Evolutionary conservation across 2,888 invertebrate genomes (phyloP).

Genomic region (Diarsia mendica): DNA sequence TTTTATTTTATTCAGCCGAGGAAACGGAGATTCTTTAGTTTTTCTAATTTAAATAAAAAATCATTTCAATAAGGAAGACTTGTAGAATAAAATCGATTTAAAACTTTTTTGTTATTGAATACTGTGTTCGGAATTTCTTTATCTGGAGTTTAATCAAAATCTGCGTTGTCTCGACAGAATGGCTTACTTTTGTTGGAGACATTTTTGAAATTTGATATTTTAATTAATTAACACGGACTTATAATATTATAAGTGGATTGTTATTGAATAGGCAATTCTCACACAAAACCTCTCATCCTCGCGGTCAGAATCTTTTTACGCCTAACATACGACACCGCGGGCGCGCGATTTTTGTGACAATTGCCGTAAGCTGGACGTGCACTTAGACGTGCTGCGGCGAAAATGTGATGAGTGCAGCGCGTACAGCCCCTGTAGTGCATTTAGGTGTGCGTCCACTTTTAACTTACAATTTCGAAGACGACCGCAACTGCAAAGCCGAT

Average conservation of each 20-base stretch:
- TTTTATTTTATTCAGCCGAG: slow-evolving; percentile 70
- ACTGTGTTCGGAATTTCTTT: slow-evolving; percentile 39
- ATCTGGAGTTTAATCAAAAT: slow-evolving; percentile 42
- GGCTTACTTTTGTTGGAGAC: not conserved
- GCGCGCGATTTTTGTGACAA: too few relatives aligned
- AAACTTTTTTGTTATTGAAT: slow-evolving; percentile 55
- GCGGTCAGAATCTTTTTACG: not conserved
- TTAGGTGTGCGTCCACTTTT: not conserved
- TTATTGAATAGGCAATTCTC: not conserved
- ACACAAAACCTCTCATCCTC: not conserved
- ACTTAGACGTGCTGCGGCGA: too few relatives aligned
- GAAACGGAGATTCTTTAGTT: slow-evolving; percentile 72
- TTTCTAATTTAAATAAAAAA: slow-evolving; percentile 74
- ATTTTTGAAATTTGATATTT: slow-evolving; percentile 4
- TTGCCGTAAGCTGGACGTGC: too few relatives aligned
- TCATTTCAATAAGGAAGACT: slow-evolving; percentile 65
- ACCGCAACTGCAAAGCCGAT: not conserved
- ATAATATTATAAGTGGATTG: not conserved
- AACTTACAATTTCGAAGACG: not conserved
- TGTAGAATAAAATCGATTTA: slow-evolving; percentile 47
- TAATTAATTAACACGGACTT: not conserved
- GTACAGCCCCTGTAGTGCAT: not conserved
- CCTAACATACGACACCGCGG: not conserved
- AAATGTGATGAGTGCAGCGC: too few relatives aligned
- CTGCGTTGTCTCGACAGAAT: slow-evolving; percentile 2